These are phyloP conservation scores for Vulpes ferrilata DNA, from an alignment of 2,113 vertebrate genomes.

Conservation along the genomic window DNA sequence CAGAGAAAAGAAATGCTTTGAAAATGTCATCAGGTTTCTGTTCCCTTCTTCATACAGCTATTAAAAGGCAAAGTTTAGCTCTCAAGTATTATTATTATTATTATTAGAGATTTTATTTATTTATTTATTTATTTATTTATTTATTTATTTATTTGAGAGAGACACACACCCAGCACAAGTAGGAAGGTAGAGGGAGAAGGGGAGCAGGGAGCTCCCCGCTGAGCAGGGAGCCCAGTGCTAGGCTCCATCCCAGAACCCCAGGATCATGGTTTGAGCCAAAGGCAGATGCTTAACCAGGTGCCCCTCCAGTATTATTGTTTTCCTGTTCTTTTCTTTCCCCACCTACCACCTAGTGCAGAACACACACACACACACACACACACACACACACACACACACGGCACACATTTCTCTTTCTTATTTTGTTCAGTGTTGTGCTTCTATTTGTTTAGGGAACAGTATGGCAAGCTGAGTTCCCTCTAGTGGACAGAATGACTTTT, in stretches of 20 bases:
- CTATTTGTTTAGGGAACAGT: slow-evolving; percentile 21
- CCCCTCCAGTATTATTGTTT: background rate
- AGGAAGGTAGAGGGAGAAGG: no score
- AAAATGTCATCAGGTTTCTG: background rate
- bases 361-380: background rate
- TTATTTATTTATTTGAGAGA: no score
- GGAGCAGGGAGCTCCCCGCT: no score
- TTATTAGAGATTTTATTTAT: no score
- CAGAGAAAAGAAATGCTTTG: slow-evolving; percentile 38
- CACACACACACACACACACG: background rate
- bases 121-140: no score
- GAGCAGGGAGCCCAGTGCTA: no score
- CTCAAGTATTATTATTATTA: background rate
- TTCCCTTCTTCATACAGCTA: background rate
- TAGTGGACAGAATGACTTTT: slow-evolving; percentile 71
- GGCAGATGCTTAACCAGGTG: background rate
- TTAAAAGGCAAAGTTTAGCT: background rate
- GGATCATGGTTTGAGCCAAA: background rate
- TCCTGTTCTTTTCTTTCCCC: background rate
- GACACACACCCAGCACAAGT: no score
- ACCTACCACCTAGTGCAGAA: background rate
- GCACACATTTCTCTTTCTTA: background rate
- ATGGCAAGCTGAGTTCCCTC: slow-evolving; percentile 61
- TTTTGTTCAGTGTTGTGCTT: slow-evolving; percentile 20
- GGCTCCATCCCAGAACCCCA: no score